Percentiles rank a stretch among this genome's conserved stretches.
phyloP scores from a whole-genome alignment of 2,888 invertebrate species.

The Nomada fabriciana region DNA sequence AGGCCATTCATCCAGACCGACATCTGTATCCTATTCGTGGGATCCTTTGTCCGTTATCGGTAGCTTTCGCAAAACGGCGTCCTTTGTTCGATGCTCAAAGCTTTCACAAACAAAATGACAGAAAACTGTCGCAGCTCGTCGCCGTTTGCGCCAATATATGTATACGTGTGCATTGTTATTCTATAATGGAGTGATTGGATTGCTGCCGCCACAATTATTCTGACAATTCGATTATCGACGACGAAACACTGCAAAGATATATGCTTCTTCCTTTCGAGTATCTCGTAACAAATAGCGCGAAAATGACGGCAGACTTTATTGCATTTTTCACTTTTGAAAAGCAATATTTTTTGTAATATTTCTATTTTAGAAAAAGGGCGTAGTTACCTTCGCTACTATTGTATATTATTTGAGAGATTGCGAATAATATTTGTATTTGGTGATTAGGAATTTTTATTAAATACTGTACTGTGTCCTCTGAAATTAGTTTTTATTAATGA shows the following conservation, averaged over 20 bases:
- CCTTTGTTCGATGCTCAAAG: slow-evolving; percentile 64
- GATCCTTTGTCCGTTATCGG: slow-evolving; percentile 70
- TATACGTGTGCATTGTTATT: slow-evolving; percentile 57
- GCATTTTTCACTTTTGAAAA: not conserved
- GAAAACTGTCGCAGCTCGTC: slow-evolving; percentile 56
- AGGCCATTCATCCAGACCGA: slow-evolving; percentile 54
- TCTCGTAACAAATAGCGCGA: not conserved
- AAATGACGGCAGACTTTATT: not conserved
- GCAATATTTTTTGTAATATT: not conserved
- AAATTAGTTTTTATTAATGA: too few relatives aligned
- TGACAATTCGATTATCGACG: slow-evolving; percentile 34
- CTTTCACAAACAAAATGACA: slow-evolving; percentile 65
- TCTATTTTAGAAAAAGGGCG: not conserved
- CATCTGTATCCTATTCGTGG: slow-evolving; percentile 62
- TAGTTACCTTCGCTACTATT: too few relatives aligned
- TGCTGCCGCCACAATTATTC: slow-evolving; percentile 53
- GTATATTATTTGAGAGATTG: too few relatives aligned
- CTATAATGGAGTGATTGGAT: slow-evolving; percentile 62
- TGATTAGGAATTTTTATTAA: too few relatives aligned
- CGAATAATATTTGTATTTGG: too few relatives aligned
- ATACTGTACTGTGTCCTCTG: too few relatives aligned
- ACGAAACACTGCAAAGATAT: slow-evolving; percentile 7
- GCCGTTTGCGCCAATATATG: slow-evolving; percentile 15
- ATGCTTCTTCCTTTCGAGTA: not conserved
- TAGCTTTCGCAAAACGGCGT: slow-evolving; percentile 67